Evolutionary conservation across 2,888 invertebrate species (phyloP).

Genomic region (Drosophila putrida): DNA sequence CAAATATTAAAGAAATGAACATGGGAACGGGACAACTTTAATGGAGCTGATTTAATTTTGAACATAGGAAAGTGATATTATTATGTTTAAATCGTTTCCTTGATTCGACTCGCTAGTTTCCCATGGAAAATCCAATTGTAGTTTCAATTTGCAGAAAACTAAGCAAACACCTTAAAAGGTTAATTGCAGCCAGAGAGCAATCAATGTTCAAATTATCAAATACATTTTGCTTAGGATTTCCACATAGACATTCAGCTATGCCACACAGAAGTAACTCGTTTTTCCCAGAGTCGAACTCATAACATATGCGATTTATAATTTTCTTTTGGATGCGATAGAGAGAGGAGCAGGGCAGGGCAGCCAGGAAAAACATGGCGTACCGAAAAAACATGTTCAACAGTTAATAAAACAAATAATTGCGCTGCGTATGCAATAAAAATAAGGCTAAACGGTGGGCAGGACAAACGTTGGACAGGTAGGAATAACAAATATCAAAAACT

Average conservation of each 20-base stretch:
- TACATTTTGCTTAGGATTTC: conserved; percentile 26
- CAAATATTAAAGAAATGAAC: too few relatives aligned
- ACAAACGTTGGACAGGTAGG: conserved; percentile 52
- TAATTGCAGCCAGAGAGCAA: conserved; percentile 37
- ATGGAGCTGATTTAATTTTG: background rate
- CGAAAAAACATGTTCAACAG: conserved; percentile 73
- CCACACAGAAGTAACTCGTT: conserved; percentile 60
- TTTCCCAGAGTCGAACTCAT: conserved; percentile 40
- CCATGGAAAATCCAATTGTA: conserved; percentile 17
- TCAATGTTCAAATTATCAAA: conserved; percentile 29
- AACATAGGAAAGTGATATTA: conserved; percentile 11
- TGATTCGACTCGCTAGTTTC: conserved; percentile 17
- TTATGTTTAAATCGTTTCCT: background rate
- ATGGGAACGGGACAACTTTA: too few relatives aligned
- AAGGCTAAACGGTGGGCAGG: conserved; percentile 73
- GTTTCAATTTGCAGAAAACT: conserved; percentile 11
- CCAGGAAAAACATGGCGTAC: conserved; percentile 44
- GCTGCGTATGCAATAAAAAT: conserved; percentile 77
- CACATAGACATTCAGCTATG: conserved; percentile 18
- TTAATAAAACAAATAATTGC: conserved; percentile 81
- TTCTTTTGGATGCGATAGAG: conserved; percentile 22
- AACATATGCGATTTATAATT: conserved; percentile 76
- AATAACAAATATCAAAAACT: conserved; percentile 23
- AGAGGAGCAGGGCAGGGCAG: background rate
- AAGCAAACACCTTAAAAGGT: conserved; percentile 54